Evolutionary conservation across 2,888 invertebrate genomes (phyloP).

Genomic region (Apomyelois bistriatella): DNA sequence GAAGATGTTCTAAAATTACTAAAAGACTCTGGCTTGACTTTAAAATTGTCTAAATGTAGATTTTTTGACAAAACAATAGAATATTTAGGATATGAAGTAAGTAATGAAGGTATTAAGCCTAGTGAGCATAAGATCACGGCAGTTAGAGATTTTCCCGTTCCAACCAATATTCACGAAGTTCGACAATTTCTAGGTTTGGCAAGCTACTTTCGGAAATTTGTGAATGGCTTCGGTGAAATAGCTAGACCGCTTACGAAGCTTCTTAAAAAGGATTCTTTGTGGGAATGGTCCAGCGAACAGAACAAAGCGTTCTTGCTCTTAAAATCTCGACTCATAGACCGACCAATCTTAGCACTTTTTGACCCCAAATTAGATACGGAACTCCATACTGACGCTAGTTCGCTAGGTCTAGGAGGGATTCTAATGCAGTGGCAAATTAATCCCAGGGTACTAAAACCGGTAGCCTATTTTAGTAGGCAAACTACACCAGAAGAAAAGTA

Average conservation of each 20-base stretch:
- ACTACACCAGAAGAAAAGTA: slow-evolving; percentile 22
- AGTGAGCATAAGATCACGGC: background rate
- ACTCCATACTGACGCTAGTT: slow-evolving; percentile 35
- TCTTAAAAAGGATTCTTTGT: no score
- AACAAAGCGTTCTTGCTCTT: background rate
- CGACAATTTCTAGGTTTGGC: background rate
- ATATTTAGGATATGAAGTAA: background rate
- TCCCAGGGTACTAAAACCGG: slow-evolving; percentile 18
- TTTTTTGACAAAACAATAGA: background rate
- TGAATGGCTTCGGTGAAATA: no score
- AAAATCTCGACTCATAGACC: background rate
- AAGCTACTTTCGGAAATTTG: no score
- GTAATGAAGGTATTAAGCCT: background rate
- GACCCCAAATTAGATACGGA: slow-evolving; percentile 27
- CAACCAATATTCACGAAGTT: background rate
- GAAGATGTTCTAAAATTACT: background rate
- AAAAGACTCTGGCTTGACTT: background rate
- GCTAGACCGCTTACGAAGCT: no score
- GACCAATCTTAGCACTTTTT: slow-evolving; percentile 29
- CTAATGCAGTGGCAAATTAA: slow-evolving; percentile 25
- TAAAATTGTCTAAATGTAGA: background rate
- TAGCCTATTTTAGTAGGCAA: slow-evolving; percentile 24
- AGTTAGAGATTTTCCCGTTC: no score
- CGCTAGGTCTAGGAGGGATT: slow-evolving; percentile 29
- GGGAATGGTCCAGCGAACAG: no score